Conservation (phyloP, 1,140 invertebrate genomes). For the Acromyrmex charruanus region DNA sequence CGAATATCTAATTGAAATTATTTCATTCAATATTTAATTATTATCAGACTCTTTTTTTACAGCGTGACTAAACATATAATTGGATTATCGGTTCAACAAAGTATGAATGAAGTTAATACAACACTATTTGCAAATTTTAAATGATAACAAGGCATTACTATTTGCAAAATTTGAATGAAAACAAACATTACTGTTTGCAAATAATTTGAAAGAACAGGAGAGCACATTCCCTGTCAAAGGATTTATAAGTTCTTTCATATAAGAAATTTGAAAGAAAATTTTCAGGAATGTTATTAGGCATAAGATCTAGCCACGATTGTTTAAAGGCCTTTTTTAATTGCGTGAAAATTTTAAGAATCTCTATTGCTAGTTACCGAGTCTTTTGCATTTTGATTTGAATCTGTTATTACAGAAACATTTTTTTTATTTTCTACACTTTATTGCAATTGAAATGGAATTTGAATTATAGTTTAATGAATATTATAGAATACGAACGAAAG, state of each 20-base stretch:
- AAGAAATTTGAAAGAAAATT: slow-evolving; percentile 13
- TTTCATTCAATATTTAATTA: too few relatives aligned
- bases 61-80: not conserved
- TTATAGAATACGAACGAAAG: not conserved
- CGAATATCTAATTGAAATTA: too few relatives aligned
- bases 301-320: too few relatives aligned
- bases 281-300: too few relatives aligned
- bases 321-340: too few relatives aligned
- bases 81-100: not conserved
- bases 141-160: not conserved
- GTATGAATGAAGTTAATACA: not conserved
- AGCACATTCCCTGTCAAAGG: slow-evolving; percentile 23
- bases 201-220: not conserved
- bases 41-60: too few relatives aligned
- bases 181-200: not conserved
- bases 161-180: not conserved
- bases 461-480: not conserved
- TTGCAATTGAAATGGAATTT: not conserved
- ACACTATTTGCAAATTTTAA: not conserved
- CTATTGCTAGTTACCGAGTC: slow-evolving; percentile 20
- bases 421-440: slow-evolving; percentile 1
- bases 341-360: slow-evolving; percentile 14
- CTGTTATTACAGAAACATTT: not conserved
- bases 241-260: not conserved
- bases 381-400: slow-evolving; percentile 13